These are phyloP conservation scores for Plectrocnemia conspersa DNA, from an alignment of 1,140 invertebrate species.

Conservation along the genomic window DNA sequence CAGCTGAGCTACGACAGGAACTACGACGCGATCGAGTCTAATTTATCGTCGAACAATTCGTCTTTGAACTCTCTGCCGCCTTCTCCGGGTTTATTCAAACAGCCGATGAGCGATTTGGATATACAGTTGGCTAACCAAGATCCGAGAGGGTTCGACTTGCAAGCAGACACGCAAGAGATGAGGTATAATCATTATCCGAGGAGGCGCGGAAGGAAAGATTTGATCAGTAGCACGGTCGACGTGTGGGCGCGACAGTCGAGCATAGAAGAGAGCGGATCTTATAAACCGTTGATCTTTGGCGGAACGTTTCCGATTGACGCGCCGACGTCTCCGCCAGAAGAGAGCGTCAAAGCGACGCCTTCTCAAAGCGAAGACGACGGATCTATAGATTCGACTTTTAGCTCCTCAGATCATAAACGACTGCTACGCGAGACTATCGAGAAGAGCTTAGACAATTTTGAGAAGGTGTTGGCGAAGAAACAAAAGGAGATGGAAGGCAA, in stretches of 20 bases:
- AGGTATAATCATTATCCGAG: constrained; percentile 31
- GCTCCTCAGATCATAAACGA: constrained; percentile 12
- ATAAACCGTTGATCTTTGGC: constrained; percentile 68
- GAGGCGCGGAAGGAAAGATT: constrained; percentile 44
- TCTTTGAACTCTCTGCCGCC: constrained; percentile 28
- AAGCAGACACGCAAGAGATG: constrained; percentile 8
- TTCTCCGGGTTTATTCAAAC: constrained; percentile 26
- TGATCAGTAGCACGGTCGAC: constrained; percentile 59
- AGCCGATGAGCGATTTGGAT: constrained; percentile 43
- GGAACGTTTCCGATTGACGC: constrained; percentile 77
- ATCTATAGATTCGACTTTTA: constrained; percentile 9
- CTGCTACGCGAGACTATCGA: constrained; percentile 39
- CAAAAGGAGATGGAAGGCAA: constrained; percentile 24
- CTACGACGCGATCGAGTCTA: constrained; percentile 32
- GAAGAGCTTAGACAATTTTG: constrained; percentile 42
- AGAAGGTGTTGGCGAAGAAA: constrained; percentile 37
- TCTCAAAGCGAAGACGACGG: constrained; percentile 20
- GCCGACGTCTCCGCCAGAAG: constrained; percentile 49
- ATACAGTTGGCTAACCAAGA: constrained; percentile 40
- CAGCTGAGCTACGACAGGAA: constrained; percentile 28
- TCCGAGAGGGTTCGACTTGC: constrained; percentile 22
- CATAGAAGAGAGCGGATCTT: constrained; percentile 37
- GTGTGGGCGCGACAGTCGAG: constrained; percentile 48
- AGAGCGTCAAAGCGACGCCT: constrained; percentile 24
- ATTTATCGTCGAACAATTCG: constrained; percentile 31